phyloP scores from a whole-genome alignment of 2,797 vertebrate genomes.

The Syndactyla subalaris region DNA sequence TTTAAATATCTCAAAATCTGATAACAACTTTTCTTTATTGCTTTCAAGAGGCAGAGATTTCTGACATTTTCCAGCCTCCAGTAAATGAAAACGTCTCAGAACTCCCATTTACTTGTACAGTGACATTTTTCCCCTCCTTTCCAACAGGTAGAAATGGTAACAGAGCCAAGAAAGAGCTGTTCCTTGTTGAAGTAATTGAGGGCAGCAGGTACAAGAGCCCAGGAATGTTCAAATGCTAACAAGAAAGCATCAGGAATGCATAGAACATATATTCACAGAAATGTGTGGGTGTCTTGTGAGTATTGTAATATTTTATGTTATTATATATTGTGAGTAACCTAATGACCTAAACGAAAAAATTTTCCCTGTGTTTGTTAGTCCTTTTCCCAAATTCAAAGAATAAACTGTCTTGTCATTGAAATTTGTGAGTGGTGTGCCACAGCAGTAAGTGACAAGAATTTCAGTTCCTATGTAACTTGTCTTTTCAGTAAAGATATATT shows the following conservation, averaged over 20 bases:
- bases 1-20: background rate
- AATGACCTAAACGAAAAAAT: conserved; percentile 49
- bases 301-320: background rate
- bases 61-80: conserved; percentile 15
- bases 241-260: conserved; percentile 50
- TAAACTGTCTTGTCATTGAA: background rate
- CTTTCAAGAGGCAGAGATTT: conserved; percentile 44
- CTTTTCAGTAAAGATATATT: background rate
- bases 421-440: background rate
- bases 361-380: conserved; percentile 26
- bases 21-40: background rate
- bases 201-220: conserved; percentile 67
- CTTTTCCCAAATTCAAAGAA: conserved; percentile 16
- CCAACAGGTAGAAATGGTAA: conserved; percentile 31
- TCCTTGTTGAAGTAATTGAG: conserved; percentile 70
- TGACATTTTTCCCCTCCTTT: conserved; percentile 12
- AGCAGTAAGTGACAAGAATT: background rate
- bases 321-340: background rate
- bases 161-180: conserved; percentile 54
- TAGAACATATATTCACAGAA: conserved; percentile 42
- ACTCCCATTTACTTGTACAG: conserved; percentile 23
- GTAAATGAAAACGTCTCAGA: conserved; percentile 34
- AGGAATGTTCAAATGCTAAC: conserved; percentile 58
- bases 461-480: background rate
- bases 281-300: background rate